Conservation (phyloP, 2,888 invertebrate species). For the Neoascia interrupta region DNA sequence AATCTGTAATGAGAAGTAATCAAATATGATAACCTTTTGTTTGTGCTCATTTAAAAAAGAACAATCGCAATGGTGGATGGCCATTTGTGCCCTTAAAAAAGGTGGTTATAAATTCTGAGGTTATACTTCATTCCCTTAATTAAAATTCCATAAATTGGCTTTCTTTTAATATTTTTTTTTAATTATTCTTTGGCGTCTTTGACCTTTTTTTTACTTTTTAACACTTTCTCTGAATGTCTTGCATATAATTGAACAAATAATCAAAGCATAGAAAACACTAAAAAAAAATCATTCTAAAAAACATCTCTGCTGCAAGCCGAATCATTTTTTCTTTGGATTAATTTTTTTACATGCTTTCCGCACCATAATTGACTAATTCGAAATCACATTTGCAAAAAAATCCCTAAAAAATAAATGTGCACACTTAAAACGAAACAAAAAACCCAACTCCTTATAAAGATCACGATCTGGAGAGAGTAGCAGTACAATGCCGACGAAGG, state of each 20-base stretch:
- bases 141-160: too few species aligned
- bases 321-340: slow-evolving; percentile 42
- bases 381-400: slow-evolving; percentile 24
- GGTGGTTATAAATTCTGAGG: too few species aligned
- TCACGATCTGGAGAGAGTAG: slow-evolving; percentile 72
- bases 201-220: slow-evolving; percentile 21
- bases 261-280: neutral
- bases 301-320: slow-evolving; percentile 25
- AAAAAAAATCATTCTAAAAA: too few species aligned
- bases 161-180: neutral
- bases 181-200: slow-evolving; percentile 6
- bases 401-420: slow-evolving; percentile 37
- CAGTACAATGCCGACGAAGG: slow-evolving; percentile 70
- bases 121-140: too few species aligned
- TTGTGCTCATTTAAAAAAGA: too few species aligned
- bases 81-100: too few species aligned
- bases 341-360: slow-evolving; percentile 70
- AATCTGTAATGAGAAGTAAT: too few species aligned
- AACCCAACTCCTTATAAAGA: too few species aligned
- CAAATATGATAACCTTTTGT: too few species aligned
- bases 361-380: slow-evolving; percentile 46
- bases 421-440: slow-evolving; percentile 27
- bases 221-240: slow-evolving; percentile 11
- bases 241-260: slow-evolving; percentile 13
- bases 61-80: too few species aligned